Percentiles rank a stretch among this genome's conserved stretches.
Conservation (phyloP, 2,888 invertebrate species). For the Pegoplata infirma region DNA sequence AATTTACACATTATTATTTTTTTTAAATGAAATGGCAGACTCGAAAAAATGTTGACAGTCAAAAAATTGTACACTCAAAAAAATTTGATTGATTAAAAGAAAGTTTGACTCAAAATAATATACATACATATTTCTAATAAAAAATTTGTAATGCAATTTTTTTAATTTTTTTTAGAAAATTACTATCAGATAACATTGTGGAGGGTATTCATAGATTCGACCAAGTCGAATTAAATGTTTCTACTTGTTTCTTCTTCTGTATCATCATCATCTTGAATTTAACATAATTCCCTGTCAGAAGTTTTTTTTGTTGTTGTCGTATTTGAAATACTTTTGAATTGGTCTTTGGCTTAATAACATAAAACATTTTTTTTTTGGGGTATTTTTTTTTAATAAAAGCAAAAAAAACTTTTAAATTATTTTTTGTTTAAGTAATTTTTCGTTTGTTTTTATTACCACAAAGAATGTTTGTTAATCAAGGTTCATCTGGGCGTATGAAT, state of each 20-base stretch:
- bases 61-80: too few relatives aligned
- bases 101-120: too few relatives aligned
- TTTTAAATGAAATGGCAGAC: too few relatives aligned
- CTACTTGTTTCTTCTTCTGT: slow-evolving; percentile 2
- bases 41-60: too few relatives aligned
- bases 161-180: too few relatives aligned
- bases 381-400: background rate
- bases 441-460: slow-evolving; percentile 1
- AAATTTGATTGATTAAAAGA: too few relatives aligned
- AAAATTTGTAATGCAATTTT: too few relatives aligned
- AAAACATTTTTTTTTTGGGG: background rate
- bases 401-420: slow-evolving; percentile 5
- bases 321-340: background rate
- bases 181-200: too few relatives aligned
- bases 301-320: slow-evolving; percentile 7
- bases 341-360: background rate
- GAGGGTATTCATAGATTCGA: too few relatives aligned
- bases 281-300: slow-evolving; percentile 26
- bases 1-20: too few relatives aligned
- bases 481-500: slow-evolving; percentile 44
- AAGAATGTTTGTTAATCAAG: slow-evolving; percentile 26
- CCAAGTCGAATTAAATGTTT: too few relatives aligned
- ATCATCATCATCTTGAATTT: slow-evolving; percentile 22
- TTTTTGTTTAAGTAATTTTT: background rate
- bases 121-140: too few relatives aligned